phyloP scores from a whole-genome alignment of 2,797 vertebrate species.

The Melopsittacus undulatus region DNA sequence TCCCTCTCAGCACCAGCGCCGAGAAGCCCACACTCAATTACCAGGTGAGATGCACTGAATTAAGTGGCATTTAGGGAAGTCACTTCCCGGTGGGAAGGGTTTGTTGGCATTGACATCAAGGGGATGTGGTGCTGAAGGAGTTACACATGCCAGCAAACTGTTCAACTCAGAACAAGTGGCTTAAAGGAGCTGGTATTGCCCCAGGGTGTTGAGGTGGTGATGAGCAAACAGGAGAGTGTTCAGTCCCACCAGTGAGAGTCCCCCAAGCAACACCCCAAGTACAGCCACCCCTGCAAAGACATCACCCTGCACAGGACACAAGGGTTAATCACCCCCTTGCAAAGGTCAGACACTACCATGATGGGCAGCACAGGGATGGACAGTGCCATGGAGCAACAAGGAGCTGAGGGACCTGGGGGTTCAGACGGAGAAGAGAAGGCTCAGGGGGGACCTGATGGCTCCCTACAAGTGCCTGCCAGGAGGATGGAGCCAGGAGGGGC shows the following conservation, averaged over 20 bases:
- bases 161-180: not conserved
- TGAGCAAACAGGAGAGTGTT: not conserved
- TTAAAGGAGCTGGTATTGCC: not conserved
- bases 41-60: conserved; percentile 52
- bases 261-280: fast-evolving
- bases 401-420: not conserved
- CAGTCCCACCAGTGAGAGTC: not conserved
- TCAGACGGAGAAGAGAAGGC: not conserved
- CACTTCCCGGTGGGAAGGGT: not conserved
- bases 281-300: not conserved
- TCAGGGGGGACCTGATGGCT: not conserved
- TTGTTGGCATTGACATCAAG: not conserved
- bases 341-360: not conserved
- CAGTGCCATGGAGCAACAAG: not conserved
- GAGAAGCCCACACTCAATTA: not conserved
- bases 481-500: too few species aligned
- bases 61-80: conserved; percentile 44
- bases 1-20: not conserved
- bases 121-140: fast-evolving
- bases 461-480: not conserved
- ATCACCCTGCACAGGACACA: fast-evolving
- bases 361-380: not conserved
- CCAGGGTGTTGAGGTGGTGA: fast-evolving
- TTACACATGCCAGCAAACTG: fast-evolving
- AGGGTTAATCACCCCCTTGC: not conserved